Evolutionary conservation across 1,140 invertebrate species (phyloP).

Genomic region (Callitettix versicolor): DNA sequence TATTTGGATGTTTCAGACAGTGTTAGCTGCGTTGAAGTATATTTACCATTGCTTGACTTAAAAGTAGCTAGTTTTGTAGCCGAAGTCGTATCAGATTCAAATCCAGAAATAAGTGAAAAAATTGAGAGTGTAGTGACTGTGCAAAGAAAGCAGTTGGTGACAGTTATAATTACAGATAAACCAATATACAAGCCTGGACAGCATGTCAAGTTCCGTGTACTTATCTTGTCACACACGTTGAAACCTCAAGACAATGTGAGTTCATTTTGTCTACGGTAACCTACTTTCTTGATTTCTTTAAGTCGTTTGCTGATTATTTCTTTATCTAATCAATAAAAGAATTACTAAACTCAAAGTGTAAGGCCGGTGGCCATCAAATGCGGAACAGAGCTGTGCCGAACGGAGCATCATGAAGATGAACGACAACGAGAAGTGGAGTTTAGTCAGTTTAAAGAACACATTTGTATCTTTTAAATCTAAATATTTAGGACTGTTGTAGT

Average conservation of each 20-base stretch:
- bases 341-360: too few relatives aligned
- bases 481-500: too few relatives aligned
- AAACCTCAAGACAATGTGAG: slow-evolving; percentile 5
- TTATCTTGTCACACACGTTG: slow-evolving; percentile 2
- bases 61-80: background rate
- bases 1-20: background rate
- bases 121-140: background rate
- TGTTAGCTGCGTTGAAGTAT: background rate
- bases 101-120: background rate
- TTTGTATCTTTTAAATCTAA: too few relatives aligned
- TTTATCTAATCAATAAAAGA: too few relatives aligned
- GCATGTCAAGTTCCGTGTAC: slow-evolving; percentile 9
- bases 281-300: too few relatives aligned
- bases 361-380: too few relatives aligned
- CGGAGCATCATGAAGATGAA: too few relatives aligned
- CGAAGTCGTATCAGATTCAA: background rate
- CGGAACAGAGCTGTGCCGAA: too few relatives aligned
- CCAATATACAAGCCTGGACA: slow-evolving; percentile 12
- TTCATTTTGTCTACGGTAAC: background rate
- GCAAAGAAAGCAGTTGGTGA: background rate
- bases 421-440: too few relatives aligned
- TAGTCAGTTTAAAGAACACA: too few relatives aligned
- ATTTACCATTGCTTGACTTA: background rate
- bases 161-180: slow-evolving; percentile 10
- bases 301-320: too few relatives aligned